A percentile compares a stretch with the other conserved stretches of the same genome.
These are phyloP conservation scores for Phaetusa simplex DNA, from an alignment of 2,113 vertebrate species.

Conservation along the genomic window DNA sequence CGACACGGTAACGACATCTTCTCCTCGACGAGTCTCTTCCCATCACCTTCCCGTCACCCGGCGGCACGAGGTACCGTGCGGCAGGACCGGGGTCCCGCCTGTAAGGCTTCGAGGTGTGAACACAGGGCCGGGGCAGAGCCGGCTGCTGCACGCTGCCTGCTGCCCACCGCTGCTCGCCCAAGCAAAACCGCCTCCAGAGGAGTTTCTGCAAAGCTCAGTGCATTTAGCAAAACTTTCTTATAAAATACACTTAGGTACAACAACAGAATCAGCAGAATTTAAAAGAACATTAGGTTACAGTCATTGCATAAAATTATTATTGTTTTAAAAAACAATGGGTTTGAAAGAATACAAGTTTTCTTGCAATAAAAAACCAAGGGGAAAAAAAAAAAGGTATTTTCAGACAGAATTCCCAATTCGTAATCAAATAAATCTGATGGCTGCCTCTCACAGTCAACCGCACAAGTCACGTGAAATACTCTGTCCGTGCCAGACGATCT, in stretches of 20 bases:
- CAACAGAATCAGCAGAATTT: background rate
- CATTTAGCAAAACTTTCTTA: background rate
- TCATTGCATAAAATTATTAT: background rate
- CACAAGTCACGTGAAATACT: background rate
- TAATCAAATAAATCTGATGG: background rate
- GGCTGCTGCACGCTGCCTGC: background rate
- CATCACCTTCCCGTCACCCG: background rate
- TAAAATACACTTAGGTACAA: background rate
- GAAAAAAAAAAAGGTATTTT: background rate
- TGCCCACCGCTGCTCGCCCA: background rate
- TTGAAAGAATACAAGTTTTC: background rate
- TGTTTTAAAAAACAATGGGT: background rate
- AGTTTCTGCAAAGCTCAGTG: conserved; percentile 14
- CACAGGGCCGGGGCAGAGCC: background rate
- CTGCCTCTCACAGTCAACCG: background rate
- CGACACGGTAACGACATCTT: accelerated
- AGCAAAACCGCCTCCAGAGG: background rate
- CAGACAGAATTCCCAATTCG: background rate
- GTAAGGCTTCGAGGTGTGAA: conserved; percentile 81
- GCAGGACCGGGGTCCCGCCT: conserved; percentile 65
- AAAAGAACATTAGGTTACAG: background rate
- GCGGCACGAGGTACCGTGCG: conserved; percentile 56
- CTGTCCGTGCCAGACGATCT: accelerated
- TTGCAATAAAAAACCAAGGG: background rate
- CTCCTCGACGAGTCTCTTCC: accelerated